Conservation (phyloP, 2,113 vertebrate species). For the Sisor rabdophorus region DNA sequence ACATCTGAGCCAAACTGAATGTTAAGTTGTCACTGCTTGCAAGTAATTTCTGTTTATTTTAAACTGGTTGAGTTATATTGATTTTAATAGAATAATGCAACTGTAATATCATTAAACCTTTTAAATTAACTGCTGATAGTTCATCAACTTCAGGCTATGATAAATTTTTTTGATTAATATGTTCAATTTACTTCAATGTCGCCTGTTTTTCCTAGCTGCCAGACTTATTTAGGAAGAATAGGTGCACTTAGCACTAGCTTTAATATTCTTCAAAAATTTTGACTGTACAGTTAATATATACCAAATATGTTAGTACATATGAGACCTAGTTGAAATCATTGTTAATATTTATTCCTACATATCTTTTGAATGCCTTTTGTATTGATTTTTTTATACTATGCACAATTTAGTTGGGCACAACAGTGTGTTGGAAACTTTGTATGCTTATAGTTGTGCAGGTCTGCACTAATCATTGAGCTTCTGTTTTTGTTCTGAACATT, state of each 20-base stretch:
- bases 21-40: conserved; percentile 54
- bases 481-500: conserved; percentile 41
- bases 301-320: conserved; percentile 61
- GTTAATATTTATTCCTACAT: conserved; percentile 66
- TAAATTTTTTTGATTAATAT: conserved; percentile 50
- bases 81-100: conserved; percentile 51
- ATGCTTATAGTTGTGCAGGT: conserved; percentile 57
- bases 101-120: conserved; percentile 12
- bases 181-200: conserved; percentile 61
- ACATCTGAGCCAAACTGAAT: conserved; percentile 68
- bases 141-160: not conserved
- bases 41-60: conserved; percentile 52
- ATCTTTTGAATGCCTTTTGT: conserved; percentile 36
- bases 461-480: conserved; percentile 66
- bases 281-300: conserved; percentile 71
- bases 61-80: conserved; percentile 38
- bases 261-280: conserved; percentile 46
- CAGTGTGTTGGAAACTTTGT: not conserved
- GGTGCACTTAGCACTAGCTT: conserved; percentile 65
- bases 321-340: conserved; percentile 44
- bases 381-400: conserved; percentile 23
- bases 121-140: conserved; percentile 48
- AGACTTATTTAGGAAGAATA: conserved; percentile 59
- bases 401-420: conserved; percentile 14
- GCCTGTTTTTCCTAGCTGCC: conserved; percentile 53